These are phyloP conservation scores for Globodera rostochiensis DNA, from an alignment of 1,140 invertebrate genomes.

Conservation along the genomic window DNA sequence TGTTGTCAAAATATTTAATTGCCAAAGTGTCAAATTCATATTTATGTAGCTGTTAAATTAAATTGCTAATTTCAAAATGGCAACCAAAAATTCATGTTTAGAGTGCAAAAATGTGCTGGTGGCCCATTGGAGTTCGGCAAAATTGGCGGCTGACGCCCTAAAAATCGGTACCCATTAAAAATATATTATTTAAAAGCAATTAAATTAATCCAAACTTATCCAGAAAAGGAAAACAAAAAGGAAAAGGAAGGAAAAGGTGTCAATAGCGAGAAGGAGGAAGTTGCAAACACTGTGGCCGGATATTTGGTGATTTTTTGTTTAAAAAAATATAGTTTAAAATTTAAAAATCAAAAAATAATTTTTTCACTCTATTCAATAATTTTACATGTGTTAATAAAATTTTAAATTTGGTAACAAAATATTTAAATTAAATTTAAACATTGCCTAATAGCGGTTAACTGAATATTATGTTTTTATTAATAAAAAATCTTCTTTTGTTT, in stretches of 20 bases:
- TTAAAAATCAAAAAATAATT: neutral
- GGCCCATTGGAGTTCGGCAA: conserved; percentile 32
- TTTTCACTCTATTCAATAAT: too few relatives aligned
- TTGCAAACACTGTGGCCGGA: conserved; percentile 31
- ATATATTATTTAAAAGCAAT: neutral
- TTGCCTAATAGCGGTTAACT: too few relatives aligned
- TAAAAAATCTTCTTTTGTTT: too few relatives aligned
- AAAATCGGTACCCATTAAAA: neutral
- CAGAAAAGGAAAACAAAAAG: conserved; percentile 26
- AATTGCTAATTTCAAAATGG: too few relatives aligned
- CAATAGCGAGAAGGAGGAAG: neutral
- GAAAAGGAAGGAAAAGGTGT: neutral
- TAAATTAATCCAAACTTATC: neutral
- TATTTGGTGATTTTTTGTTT: conserved; percentile 30
- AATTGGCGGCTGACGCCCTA: neutral
- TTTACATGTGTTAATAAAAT: too few relatives aligned
- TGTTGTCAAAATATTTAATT: too few relatives aligned
- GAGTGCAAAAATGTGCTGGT: conserved; percentile 8
- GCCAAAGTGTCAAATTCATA: too few relatives aligned
- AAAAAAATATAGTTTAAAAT: neutral
- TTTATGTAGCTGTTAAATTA: too few relatives aligned
- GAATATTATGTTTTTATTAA: too few relatives aligned
- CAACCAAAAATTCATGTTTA: neutral
- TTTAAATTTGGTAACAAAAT: too few relatives aligned
- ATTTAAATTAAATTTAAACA: too few relatives aligned